Base-by-base conservation (phyloP, 2,888 invertebrate genomes). In the Nemotelus nigrinus region DNA sequence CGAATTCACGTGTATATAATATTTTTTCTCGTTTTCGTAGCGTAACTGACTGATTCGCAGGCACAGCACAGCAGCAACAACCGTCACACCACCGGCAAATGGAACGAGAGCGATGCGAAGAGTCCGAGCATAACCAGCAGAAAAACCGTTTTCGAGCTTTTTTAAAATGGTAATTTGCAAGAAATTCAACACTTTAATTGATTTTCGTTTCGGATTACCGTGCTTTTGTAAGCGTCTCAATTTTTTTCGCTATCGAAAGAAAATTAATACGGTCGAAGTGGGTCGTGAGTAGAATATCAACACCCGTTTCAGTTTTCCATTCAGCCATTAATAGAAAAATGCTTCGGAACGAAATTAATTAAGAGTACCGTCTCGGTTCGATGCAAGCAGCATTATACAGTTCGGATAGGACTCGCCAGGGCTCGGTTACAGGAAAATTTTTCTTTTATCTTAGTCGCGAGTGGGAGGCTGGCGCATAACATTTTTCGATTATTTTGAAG, bases 181-280 rank as follows among this genome's bases (percentile, higher is more conserved):
- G 72, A 72, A 72, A 72, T 72, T 47, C 47, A 72, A 72, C 72
- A 72, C 72, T 72, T 72, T 72, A 72, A 72, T 72, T 72, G 72
- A 72, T 72, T 72, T 72, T 72, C 47, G 58, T 47, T 58, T 72
- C 72, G 72, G 25, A 72, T 72, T 72, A 72, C 72, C 39, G 39
- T 58, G 44, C 58, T 72, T 47, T 72, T 60, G 72, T 25, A 58
- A 48, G 45, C 25, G 60, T 47, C n/a, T 72, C 47, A 47, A 44
- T 58, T 71, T 63, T 39, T 39, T 41, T 63, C 43, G 53, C 10
- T 10, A 45, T 7, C 6, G 25, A 41, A 53, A 53, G 72, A 72
- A 72, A 72, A 72, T 45, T 58, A 72, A 72, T 60, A 58, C 60
- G 60, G 25, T 43, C 60, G 44, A 72, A 72, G n/a, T 72, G 72